A percentile compares a stretch with the other conserved stretches of the same genome.
Conservation (phyloP, 92 coral and sea anemone genomes). For the Parazoanthus atlanticus region DNA sequence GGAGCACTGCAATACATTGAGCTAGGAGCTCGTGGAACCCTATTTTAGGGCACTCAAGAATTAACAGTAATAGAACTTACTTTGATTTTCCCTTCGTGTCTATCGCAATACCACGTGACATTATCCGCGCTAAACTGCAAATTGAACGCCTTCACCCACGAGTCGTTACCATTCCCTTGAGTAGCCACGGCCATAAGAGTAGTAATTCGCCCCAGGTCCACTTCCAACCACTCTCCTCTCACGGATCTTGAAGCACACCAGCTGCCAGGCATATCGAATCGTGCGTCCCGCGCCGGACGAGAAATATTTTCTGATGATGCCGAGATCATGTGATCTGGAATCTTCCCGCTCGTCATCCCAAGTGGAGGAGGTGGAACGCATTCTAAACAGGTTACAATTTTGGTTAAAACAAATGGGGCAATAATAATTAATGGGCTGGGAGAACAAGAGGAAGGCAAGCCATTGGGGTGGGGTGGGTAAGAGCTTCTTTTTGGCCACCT, state of each 20-base stretch:
- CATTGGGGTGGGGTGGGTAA: no score
- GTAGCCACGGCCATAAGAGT: conserved; percentile 69
- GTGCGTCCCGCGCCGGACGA: conserved; percentile 53
- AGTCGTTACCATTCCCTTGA: conserved; percentile 67
- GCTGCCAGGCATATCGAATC: conserved; percentile 46
- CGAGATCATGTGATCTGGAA: conserved; percentile 47
- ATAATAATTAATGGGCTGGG: no score
- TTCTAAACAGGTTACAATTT: conserved; percentile 30
- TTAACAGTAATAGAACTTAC: conserved; percentile 24
- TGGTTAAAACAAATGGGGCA: no score
- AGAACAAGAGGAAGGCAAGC: no score
- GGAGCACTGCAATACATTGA: neutral
- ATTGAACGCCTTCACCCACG: conserved; percentile 66
- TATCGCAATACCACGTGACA: conserved; percentile 78
- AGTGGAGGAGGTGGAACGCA: conserved; percentile 61
- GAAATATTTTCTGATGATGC: conserved; percentile 52
- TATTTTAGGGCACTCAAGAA: no score
- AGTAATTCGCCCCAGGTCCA: conserved; percentile 61
- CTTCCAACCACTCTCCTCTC: conserved; percentile 72
- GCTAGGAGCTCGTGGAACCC: neutral
- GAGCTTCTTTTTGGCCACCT: no score
- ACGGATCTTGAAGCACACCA: conserved; percentile 70
- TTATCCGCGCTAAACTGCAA: conserved; percentile 67
- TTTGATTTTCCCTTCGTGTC: conserved; percentile 64
- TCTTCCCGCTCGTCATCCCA: conserved; percentile 56